phyloP scores from a whole-genome alignment of 2,888 invertebrate species.

The Lydus trimaculatus region DNA sequence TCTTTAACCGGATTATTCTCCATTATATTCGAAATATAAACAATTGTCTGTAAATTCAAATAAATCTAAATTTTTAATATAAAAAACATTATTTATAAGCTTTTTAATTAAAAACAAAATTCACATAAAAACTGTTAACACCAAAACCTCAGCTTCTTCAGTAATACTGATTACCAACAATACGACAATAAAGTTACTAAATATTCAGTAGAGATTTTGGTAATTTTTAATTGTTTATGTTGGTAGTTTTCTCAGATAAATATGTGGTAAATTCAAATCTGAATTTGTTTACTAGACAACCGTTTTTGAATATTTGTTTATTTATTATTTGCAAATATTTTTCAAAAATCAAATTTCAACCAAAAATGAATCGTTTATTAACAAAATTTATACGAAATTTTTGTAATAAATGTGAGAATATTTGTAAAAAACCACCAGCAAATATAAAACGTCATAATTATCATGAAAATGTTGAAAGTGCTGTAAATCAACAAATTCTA shows the following conservation, averaged over 20 bases:
- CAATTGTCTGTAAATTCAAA: background rate
- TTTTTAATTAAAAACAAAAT: background rate
- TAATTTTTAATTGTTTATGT: background rate
- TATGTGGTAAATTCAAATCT: background rate
- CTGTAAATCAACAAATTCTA: conserved; percentile 66
- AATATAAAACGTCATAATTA: conserved; percentile 47
- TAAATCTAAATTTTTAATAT: background rate
- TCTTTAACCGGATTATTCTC: conserved; percentile 37
- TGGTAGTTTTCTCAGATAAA: background rate
- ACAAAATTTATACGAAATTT: background rate
- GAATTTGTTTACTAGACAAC: background rate
- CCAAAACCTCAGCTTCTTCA: background rate
- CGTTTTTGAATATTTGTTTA: too few species aligned
- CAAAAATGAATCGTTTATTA: conserved; percentile 8
- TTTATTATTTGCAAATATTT: too few species aligned
- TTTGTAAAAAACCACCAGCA: background rate
- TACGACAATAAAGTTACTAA: background rate
- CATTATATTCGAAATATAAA: conserved; percentile 25
- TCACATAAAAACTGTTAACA: background rate
- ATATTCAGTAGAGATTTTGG: background rate
- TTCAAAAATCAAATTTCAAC: background rate
- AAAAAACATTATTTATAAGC: background rate
- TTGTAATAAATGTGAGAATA: background rate
- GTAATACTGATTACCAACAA: background rate
- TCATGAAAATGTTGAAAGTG: conserved; percentile 61